A percentile compares a stretch with the other conserved stretches of the same genome.
Conservation (phyloP, 92 coral and sea anemone genomes). For the Zoanthus solanderi region DNA sequence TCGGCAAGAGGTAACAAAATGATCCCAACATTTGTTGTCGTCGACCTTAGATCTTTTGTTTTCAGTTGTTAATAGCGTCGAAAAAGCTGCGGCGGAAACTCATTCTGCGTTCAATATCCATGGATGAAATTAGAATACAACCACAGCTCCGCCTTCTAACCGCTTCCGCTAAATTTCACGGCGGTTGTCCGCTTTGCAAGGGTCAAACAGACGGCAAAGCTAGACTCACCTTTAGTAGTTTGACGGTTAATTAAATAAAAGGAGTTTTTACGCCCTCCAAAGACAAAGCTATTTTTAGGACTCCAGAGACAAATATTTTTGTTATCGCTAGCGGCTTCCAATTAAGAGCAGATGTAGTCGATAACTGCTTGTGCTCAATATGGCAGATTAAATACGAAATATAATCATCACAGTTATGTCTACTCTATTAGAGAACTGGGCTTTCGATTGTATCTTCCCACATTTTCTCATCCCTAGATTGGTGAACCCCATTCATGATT, state of each 20-base stretch:
- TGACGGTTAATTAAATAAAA: not conserved
- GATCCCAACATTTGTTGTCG: not conserved
- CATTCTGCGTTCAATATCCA: not conserved
- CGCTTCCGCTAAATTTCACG: not conserved
- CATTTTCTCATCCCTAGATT: too few species aligned
- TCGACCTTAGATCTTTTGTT: not conserved
- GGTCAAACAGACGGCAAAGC: not conserved
- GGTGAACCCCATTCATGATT: too few species aligned
- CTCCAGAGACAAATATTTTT: too few species aligned
- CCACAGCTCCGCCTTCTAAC: not conserved
- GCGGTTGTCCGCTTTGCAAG: conserved; percentile 7
- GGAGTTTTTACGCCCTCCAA: not conserved
- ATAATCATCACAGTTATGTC: too few species aligned
- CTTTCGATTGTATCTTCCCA: too few species aligned
- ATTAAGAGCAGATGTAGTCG: too few species aligned
- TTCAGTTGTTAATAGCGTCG: not conserved
- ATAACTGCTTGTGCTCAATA: too few species aligned
- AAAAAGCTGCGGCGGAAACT: conserved; percentile 27
- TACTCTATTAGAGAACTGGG: too few species aligned
- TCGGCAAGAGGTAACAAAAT: not conserved
- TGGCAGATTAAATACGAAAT: too few species aligned
- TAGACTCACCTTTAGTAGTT: not conserved
- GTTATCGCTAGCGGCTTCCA: too few species aligned
- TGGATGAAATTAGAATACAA: not conserved
- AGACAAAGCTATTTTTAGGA: too few species aligned